Conservation (phyloP, 2,797 vertebrate genomes). For the Carcharodon carcharias region DNA sequence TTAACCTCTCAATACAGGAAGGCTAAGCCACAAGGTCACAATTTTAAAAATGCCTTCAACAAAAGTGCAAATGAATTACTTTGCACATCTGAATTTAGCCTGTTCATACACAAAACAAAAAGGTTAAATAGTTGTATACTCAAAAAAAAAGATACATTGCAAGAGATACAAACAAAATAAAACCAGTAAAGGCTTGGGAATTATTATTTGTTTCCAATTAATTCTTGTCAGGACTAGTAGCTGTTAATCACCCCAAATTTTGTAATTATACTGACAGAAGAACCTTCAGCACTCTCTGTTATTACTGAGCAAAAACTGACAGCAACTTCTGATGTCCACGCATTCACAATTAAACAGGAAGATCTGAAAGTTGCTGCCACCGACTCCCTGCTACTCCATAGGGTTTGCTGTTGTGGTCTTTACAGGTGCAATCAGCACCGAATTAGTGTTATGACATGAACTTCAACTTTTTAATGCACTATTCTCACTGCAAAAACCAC, state of each 20-base stretch:
- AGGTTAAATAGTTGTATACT: neutral
- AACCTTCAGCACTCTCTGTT: too few relatives aligned
- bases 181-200: neutral
- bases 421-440: neutral
- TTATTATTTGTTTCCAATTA: neutral
- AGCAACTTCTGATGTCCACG: neutral
- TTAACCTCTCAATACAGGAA: neutral
- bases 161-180: neutral
- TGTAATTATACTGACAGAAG: too few relatives aligned
- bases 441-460: neutral
- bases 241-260: neutral
- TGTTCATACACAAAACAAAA: neutral
- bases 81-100: neutral
- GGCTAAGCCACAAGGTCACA: neutral
- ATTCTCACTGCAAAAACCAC: too few relatives aligned
- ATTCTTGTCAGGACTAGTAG: neutral
- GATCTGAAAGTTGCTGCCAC: neutral
- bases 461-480: too few relatives aligned
- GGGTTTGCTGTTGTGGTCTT: neutral
- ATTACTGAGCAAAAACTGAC: neutral
- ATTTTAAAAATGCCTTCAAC: neutral
- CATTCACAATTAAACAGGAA: neutral
- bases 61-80: neutral
- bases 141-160: too few relatives aligned
- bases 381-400: neutral